A percentile compares a stretch with the other conserved stretches of the same genome.
Evolutionary conservation across 2,797 vertebrate genomes (phyloP).

Genomic region (Rhinella marina): DNA sequence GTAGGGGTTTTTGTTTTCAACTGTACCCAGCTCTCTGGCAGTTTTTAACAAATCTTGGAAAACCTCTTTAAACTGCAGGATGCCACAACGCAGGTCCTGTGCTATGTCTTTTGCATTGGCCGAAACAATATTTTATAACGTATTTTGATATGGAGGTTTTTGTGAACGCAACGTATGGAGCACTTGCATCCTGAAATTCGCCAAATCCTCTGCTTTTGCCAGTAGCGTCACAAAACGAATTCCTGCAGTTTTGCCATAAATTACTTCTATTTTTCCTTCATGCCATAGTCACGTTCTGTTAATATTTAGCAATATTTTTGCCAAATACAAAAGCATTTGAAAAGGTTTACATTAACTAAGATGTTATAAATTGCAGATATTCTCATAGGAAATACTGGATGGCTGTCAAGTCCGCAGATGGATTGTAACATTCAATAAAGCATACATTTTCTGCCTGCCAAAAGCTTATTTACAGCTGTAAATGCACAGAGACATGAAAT

Average conservation of each 20-base stretch:
- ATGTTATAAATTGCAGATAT: constrained; percentile 13
- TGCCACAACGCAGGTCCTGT: no score
- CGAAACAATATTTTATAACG: no score
- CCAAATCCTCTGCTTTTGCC: background rate
- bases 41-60: no score
- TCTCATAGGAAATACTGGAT: constrained; percentile 23
- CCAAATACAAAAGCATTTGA: background rate
- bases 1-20: no score
- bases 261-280: background rate
- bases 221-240: background rate
- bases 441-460: constrained; percentile 41
- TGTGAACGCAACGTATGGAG: background rate
- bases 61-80: no score
- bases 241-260: background rate
- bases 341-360: background rate
- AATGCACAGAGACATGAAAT: constrained; percentile 50
- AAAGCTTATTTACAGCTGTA: constrained; percentile 56
- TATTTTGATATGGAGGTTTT: no score
- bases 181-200: background rate
- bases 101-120: no score
- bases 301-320: background rate
- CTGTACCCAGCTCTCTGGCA: no score
- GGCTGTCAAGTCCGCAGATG: constrained; percentile 48
- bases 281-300: background rate
- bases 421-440: constrained; percentile 46